These are phyloP conservation scores for Cyanocitta stelleri DNA, from an alignment of 2,113 vertebrate genomes.

Conservation along the genomic window DNA sequence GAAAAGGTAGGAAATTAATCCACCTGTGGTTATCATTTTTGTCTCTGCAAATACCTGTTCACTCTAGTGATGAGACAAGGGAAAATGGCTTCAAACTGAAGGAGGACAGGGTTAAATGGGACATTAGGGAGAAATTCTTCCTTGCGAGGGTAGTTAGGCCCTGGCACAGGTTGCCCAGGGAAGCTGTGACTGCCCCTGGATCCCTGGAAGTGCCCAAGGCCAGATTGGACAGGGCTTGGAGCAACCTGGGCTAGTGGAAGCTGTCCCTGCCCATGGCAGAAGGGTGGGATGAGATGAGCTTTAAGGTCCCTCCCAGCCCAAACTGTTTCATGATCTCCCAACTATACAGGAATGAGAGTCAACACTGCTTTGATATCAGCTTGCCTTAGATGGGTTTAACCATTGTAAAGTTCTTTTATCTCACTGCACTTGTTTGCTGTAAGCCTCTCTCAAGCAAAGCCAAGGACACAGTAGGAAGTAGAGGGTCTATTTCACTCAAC, in stretches of 20 bases:
- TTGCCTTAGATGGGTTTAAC: neutral
- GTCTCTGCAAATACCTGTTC: neutral
- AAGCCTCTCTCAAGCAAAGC: neutral
- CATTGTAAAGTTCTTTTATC: neutral
- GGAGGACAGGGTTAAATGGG: rapidly evolving
- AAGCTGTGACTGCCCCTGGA: neutral
- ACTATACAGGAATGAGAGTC: neutral
- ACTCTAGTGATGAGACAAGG: neutral
- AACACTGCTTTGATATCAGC: neutral
- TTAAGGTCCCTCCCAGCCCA: neutral
- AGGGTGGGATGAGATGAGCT: rapidly evolving
- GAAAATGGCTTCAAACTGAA: neutral
- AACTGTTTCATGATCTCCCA: neutral
- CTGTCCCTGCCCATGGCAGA: neutral
- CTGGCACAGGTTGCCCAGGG: neutral
- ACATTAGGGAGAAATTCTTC: neutral
- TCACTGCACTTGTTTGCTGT: neutral
- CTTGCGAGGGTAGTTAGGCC: rapidly evolving
- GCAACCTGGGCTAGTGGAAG: rapidly evolving
- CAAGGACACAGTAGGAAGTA: neutral
- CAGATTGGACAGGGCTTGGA: rapidly evolving
- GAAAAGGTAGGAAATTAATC: neutral
- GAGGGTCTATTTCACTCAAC: neutral
- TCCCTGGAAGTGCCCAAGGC: neutral
- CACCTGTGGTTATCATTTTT: neutral